Evolutionary conservation across 2,888 invertebrate genomes (phyloP), one percentile per base, ranked within the genome.

Genomic region (Thecocarcelia acutangulata): DNA sequence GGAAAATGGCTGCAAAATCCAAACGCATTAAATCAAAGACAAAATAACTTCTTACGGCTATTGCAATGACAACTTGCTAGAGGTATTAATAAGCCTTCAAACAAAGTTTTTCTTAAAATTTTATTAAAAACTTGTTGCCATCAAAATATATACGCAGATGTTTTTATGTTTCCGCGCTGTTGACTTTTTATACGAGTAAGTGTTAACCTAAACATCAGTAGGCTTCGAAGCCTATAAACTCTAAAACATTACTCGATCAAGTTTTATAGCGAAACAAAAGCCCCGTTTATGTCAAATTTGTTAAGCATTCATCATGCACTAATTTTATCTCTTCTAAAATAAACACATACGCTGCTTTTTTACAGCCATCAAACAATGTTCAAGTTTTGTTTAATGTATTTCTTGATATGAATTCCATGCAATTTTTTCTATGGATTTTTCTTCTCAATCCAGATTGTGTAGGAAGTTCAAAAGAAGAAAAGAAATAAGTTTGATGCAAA

Each of bases 391-490:
- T 5, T 59, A 21, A 42, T 11, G 24, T 42, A 21, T 58, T 75
- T 52, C 48, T 40, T 24, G 15, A 73, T 54, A 24, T 50, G 58
- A 44, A 66, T 42, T 44, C 64, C 44, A 52, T 61, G 61, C 33
- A 11, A 19, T 56, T 19, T 0, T 15, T 48, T 66, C 52, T 28
- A 11, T 1, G 24, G 37, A 48, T 21, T 56, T 48, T 74, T 37
- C 19, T 15, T 12, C 8, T 12, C 11, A 44, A 52, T 37, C 11
- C n/a, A n/a, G 9, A n/a, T 11, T 42, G 1, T 17, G 13, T 33
- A 33, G 5, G 2, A 24, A 59, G 17, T 40, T 50, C 21, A 21
- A 44, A 21, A 44, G 42, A 52, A 33, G 61, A 28, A 73, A 54
- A 54, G 33, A n/a, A n/a, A 28, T 12, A 48, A 58, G 28, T 44